These are phyloP conservation scores for Tenodera sinensis DNA, from an alignment of 2,888 invertebrate species.

Conservation along the genomic window DNA sequence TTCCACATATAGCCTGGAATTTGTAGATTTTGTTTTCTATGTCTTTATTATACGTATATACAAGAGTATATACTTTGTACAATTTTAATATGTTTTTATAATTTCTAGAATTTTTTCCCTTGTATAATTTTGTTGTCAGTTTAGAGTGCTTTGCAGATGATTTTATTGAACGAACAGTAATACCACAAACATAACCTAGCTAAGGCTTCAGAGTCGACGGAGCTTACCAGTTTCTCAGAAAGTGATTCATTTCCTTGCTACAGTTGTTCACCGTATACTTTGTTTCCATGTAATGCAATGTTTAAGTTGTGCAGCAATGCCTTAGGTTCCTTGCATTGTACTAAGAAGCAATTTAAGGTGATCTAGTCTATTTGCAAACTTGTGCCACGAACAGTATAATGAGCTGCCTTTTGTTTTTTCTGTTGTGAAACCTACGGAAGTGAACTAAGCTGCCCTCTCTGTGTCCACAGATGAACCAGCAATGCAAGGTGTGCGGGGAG, in stretches of 20 bases:
- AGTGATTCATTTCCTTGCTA: background rate
- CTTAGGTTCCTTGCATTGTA: background rate
- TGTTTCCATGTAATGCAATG: background rate
- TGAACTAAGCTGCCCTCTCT: slow-evolving; percentile 1
- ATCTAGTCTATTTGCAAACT: background rate
- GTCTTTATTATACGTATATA: no score
- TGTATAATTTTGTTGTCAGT: background rate
- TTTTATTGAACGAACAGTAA: no score
- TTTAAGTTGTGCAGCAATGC: background rate
- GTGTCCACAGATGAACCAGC: slow-evolving; percentile 87
- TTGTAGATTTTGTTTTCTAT: no score
- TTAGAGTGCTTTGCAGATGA: background rate
- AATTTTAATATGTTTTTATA: no score
- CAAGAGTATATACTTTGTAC: no score
- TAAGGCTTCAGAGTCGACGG: background rate
- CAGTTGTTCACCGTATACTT: background rate
- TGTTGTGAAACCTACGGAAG: background rate
- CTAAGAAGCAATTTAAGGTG: background rate
- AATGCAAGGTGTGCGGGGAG: slow-evolving; percentile 94
- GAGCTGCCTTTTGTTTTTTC: background rate
- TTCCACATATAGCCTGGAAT: no score
- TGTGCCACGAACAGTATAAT: background rate
- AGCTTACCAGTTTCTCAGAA: background rate
- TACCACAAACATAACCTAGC: no score
- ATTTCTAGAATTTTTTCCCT: no score